Conservation (phyloP, 2,113 vertebrate genomes). For the Microcebus tavaratra region DNA sequence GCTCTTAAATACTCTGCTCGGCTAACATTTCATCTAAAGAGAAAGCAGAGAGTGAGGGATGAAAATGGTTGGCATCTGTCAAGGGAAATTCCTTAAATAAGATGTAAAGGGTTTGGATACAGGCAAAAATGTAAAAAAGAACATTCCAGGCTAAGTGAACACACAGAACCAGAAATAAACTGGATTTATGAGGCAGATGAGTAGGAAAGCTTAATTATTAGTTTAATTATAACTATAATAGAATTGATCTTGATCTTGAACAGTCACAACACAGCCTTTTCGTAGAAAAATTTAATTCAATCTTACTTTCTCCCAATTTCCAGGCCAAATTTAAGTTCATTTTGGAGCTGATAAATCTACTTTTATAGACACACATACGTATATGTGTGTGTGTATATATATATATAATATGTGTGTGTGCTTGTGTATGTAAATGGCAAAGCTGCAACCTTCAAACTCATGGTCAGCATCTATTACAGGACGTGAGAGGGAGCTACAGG, state of each 20-base stretch:
- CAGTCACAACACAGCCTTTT: background rate
- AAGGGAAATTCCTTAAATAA: slow-evolving; percentile 12
- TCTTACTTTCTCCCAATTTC: background rate
- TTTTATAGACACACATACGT: background rate
- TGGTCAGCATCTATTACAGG: background rate
- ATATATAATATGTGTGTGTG: no score
- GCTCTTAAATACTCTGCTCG: background rate
- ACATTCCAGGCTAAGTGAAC: background rate
- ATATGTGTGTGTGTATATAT: no score
- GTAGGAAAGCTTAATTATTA: background rate
- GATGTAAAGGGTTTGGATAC: background rate
- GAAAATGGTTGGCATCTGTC: background rate
- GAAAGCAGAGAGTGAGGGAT: background rate
- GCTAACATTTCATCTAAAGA: background rate
- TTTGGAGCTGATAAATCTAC: background rate
- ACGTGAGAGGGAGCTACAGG: background rate
- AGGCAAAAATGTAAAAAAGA: background rate
- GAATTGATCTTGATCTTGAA: slow-evolving; percentile 29
- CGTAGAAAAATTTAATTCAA: slow-evolving; percentile 24
- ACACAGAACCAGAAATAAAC: background rate
- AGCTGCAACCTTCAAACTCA: background rate
- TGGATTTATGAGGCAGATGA: background rate
- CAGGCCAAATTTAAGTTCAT: slow-evolving; percentile 22
- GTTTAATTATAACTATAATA: background rate
- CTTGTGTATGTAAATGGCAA: background rate